Evolutionary conservation across 2,888 invertebrate species (phyloP), one percentile per base, ranked within the genome.

Genomic region (Poecilobothrus nobilitatus): DNA sequence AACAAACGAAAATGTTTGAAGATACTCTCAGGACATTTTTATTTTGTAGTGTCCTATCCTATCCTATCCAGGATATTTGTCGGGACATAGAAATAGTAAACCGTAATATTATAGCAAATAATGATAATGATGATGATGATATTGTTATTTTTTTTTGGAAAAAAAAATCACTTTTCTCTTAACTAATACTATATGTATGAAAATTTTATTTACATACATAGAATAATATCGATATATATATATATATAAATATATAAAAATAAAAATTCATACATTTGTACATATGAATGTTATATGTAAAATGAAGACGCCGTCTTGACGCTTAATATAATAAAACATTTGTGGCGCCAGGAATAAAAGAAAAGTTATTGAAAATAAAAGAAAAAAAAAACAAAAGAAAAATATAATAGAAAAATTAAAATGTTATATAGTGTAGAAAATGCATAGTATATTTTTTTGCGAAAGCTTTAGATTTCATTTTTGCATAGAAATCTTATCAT

Each of bases 291-390:
- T 37, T 37, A 12, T 53, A 53, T 15, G 18, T 53, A 53, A 69
- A 68, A 71, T 66, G 67, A 71, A 71, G 73, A 70, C 75, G 75
- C 75, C 75, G 75, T 74, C 75, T 72, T 74, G 75, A 74, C 75
- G 75, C 71, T 75, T 71, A 27, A 3, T 63, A 27, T 63, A 22
- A 27, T 63, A 63, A 63, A 63, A 63, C 27, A 63, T 63, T 63
- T 22, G n/a, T 63, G 63, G 63, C 63, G 63, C 63, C 63, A 63
- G 18, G 18, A 53, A 53, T 53, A 53, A 27, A 63, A 63, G 27
- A 63, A 63, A 33, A 63, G 12, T 63, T 27, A 27, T 63, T 27
- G 15, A n/a, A 63, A 27, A 27, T 27, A 27, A 27, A 27, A 61
- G 18, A 18, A 3, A 6, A 63, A 21, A 63, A 63, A 8, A 63